Percentiles rank a stretch among this genome's conserved stretches.
Conservation (phyloP, 2,888 invertebrate genomes). For the Blomia tropicalis region DNA sequence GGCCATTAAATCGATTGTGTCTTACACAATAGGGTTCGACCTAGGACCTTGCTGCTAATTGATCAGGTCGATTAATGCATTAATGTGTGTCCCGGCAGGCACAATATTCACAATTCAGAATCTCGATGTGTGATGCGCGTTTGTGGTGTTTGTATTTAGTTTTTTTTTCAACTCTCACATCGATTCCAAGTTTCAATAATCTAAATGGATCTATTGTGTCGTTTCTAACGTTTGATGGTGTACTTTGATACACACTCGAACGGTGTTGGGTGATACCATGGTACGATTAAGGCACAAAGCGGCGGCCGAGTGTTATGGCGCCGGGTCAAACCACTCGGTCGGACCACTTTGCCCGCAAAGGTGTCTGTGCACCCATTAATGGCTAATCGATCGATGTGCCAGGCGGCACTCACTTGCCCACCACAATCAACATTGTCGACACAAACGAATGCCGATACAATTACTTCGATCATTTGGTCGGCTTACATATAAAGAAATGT, state of each 20-base stretch:
- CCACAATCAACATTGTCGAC: not conserved
- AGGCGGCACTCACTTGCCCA: not conserved
- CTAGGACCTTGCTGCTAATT: not conserved
- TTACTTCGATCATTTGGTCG: not conserved
- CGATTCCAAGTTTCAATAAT: not conserved
- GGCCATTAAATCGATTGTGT: slow-evolving; percentile 10
- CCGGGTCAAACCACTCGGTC: too few species aligned
- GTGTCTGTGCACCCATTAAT: not conserved
- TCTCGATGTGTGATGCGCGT: too few species aligned
- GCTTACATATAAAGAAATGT: not conserved
- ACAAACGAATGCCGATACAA: slow-evolving; percentile 14
- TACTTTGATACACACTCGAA: not conserved
- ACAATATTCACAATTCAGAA: too few species aligned
- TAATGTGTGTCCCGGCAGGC: not conserved
- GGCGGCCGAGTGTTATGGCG: not conserved
- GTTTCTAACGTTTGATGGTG: not conserved
- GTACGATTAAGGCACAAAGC: not conserved
- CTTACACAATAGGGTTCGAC: not conserved
- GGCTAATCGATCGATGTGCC: not conserved
- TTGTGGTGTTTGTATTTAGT: too few species aligned
- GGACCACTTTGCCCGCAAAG: not conserved
- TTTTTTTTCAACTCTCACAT: not conserved
- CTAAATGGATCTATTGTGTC: not conserved
- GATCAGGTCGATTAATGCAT: not conserved
- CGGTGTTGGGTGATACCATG: not conserved